Evolutionary conservation across 2,888 invertebrate species (phyloP), one percentile per base, ranked within the genome.

Genomic region (Epinotia brunnichana): DNA sequence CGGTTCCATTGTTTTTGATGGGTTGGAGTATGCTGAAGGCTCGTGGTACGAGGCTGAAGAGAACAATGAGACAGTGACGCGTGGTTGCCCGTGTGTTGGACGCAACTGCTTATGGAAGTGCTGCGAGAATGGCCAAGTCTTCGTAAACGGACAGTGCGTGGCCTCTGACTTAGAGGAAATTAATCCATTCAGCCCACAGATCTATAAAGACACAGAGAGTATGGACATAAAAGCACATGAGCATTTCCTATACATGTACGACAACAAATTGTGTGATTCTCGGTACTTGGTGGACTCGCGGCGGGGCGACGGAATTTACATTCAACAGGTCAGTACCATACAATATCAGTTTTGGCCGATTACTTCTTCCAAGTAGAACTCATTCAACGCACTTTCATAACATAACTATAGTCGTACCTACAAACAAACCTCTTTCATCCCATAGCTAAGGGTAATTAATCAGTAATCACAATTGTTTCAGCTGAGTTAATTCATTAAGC

Each of bases 51-150:
- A 88, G 59, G 70, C 79, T 2, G 80, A 81, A 15, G 82, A 84
- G 48, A 80, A 87, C 13, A 86, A 83, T 3, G 75, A 76, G 5
- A 73, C 75, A 0, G 54, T 79, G 4, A 77, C 77, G 2, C 80
- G 84, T 2, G 92, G 92, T 0, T 93, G 92, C 57, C 92, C 92
- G 0, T 93, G 92, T 73, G 85, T 90, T 11, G 85, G 82, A 2
- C 82, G 89, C 7, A 75, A 77, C 10, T 92, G 92, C 74, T 56
- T 93, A 29, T 90, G 89, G 84, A 89, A 90, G 76, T 93, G 92
- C 70, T 93, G 92, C 66, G 79, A 76, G 0, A 74, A 67, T 0
- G 83, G 83, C 0, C 81, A 86, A 73, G 84, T 83, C 68, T 87
- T 79, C 63, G 72, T 82, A 11, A 83, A 83, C 59, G 78, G 78